Evolutionary conservation across 2,113 vertebrate genomes (phyloP).

Genomic region (Ranitomeya imitator): DNA sequence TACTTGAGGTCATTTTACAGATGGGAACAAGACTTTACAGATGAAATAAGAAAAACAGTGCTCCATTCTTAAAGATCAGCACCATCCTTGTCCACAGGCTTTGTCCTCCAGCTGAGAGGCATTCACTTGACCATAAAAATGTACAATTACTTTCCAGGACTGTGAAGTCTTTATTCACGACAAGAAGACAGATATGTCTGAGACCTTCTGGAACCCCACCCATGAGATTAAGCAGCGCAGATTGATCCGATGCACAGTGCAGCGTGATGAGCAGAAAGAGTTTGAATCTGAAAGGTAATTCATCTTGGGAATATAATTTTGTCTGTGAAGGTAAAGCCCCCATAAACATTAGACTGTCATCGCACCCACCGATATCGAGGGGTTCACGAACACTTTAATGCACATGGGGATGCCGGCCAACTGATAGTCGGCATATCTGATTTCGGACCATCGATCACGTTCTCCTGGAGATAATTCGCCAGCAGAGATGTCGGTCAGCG

Average conservation of each 20-base stretch:
- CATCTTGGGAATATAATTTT: background rate
- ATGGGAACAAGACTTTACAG: too few relatives aligned
- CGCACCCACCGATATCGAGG: too few relatives aligned
- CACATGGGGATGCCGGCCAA: too few relatives aligned
- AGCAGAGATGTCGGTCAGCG: too few relatives aligned
- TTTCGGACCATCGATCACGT: too few relatives aligned
- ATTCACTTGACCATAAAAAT: background rate
- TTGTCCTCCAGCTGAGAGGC: background rate
- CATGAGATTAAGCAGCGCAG: conserved; percentile 86
- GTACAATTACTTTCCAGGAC: conserved; percentile 77
- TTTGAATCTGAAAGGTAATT: conserved; percentile 91
- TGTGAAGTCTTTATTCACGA: conserved; percentile 95
- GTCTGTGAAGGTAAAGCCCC: background rate
- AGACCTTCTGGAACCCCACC: conserved; percentile 93
- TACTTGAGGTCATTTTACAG: too few relatives aligned
- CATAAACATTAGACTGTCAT: too few relatives aligned
- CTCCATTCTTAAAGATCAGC: background rate
- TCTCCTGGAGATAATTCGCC: too few relatives aligned
- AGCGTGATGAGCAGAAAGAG: conserved; percentile 89
- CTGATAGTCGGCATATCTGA: too few relatives aligned
- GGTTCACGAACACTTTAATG: too few relatives aligned
- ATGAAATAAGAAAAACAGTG: background rate
- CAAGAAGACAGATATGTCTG: conserved; percentile 87
- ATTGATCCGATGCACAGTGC: conserved; percentile 87
- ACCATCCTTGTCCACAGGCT: background rate